phyloP scores from a whole-genome alignment of 2,888 invertebrate species.

The Drosophila paracracens region DNA sequence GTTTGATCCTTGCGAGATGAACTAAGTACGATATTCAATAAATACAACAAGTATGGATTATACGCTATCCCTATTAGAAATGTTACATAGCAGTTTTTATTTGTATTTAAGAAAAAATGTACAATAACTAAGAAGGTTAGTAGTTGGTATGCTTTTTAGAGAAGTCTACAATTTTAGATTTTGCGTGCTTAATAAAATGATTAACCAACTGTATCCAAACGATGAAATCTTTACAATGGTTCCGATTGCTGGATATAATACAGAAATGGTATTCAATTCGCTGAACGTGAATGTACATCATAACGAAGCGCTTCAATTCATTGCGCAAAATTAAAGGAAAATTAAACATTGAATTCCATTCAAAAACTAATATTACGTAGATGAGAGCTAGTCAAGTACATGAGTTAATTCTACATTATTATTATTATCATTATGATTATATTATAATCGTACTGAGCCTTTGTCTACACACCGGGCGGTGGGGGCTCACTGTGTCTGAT shows the following conservation, averaged over 20 bases:
- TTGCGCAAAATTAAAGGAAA: constrained; percentile 29
- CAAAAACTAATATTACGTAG: constrained; percentile 51
- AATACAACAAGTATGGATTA: constrained; percentile 26
- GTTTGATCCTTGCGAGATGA: constrained; percentile 82
- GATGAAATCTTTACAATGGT: constrained; percentile 34
- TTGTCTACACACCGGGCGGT: constrained; percentile 76
- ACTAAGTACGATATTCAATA: constrained; percentile 33
- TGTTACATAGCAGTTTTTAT: constrained; percentile 55
- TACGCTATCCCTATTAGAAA: constrained; percentile 56
- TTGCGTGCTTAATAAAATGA: constrained; percentile 42
- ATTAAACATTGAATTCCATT: constrained; percentile 59
- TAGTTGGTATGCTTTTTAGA: constrained; percentile 48
- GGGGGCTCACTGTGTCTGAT: constrained; percentile 66
- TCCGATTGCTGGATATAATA: constrained; percentile 66
- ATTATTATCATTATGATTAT: constrained; percentile 13
- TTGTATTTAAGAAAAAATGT: constrained; percentile 64
- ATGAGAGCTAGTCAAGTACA: constrained; percentile 53
- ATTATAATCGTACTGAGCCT: constrained; percentile 36
- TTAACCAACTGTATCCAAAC: constrained; percentile 41
- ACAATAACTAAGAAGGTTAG: constrained; percentile 54
- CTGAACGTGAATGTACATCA: constrained; percentile 64
- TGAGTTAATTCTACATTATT: constrained; percentile 34
- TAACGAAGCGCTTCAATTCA: constrained; percentile 26
- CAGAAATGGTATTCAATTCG: constrained; percentile 63
- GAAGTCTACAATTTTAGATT: constrained; percentile 33